These are phyloP conservation scores for Odontomyia ornata DNA, from an alignment of 2,888 invertebrate genomes.

Conservation along the genomic window DNA sequence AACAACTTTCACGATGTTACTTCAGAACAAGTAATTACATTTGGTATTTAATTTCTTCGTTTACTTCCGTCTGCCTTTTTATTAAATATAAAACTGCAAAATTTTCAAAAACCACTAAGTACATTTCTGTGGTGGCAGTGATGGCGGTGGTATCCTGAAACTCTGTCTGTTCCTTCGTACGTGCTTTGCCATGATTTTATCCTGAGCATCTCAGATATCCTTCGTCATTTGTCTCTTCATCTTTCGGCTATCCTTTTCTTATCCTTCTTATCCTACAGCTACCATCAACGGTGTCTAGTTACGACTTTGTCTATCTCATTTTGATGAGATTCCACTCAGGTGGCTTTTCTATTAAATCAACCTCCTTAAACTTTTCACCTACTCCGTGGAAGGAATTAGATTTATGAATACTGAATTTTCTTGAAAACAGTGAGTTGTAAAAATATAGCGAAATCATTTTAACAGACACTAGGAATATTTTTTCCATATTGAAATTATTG, in stretches of 20 bases:
- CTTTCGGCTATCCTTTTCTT: background rate
- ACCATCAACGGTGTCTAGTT: background rate
- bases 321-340: slow-evolving; percentile 36
- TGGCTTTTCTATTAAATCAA: slow-evolving; percentile 22
- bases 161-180: background rate
- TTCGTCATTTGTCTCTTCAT: background rate
- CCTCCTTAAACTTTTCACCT: background rate
- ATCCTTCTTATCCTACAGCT: too few species aligned
- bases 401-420: background rate
- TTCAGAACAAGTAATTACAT: slow-evolving; percentile 30
- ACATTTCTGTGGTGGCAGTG: background rate
- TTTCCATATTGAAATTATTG: too few species aligned
- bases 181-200: background rate
- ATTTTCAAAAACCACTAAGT: slow-evolving; percentile 25
- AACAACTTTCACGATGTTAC: background rate
- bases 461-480: too few species aligned
- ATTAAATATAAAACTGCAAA: slow-evolving; percentile 26
- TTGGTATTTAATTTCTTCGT: slow-evolving; percentile 20
- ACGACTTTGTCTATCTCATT: slow-evolving; percentile 9
- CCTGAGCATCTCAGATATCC: background rate
- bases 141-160: background rate
- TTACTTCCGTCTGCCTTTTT: slow-evolving; percentile 29
- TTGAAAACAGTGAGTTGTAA: background rate
- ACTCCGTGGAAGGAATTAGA: background rate
- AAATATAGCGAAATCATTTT: too few species aligned